These are phyloP conservation scores for Cosmia trapezina DNA, from an alignment of 2,888 invertebrate species.

Conservation along the genomic window DNA sequence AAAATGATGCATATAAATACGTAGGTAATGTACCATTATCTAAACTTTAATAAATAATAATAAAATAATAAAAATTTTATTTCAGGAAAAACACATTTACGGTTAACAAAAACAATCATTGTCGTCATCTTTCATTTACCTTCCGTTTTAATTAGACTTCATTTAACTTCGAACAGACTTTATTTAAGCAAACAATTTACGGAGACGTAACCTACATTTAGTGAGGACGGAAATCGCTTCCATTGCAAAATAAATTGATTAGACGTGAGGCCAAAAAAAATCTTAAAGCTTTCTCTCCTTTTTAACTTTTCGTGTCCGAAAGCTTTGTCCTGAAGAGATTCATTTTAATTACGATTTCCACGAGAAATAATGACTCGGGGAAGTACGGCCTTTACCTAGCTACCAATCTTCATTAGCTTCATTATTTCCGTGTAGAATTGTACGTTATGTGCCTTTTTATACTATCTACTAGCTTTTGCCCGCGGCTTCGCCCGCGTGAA, in stretches of 20 bases:
- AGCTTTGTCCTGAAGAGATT: slow-evolving; percentile 81
- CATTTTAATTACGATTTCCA: slow-evolving; percentile 88
- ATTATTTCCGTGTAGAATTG: slow-evolving; percentile 82
- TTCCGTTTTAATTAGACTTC: not conserved
- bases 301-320: slow-evolving; percentile 79
- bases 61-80: too few relatives aligned
- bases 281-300: slow-evolving; percentile 70
- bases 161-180: slow-evolving; percentile 17
- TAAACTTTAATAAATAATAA: not conserved
- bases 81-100: too few relatives aligned
- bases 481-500: too few relatives aligned
- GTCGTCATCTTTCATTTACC: too few relatives aligned
- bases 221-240: slow-evolving; percentile 48
- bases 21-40: not conserved
- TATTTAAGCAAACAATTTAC: slow-evolving; percentile 54
- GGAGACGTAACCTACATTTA: slow-evolving; percentile 53
- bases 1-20: not conserved
- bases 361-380: slow-evolving; percentile 80
- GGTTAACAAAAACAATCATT: too few relatives aligned
- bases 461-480: too few relatives aligned
- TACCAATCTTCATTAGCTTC: slow-evolving; percentile 87
- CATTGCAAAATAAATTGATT: slow-evolving; percentile 66
- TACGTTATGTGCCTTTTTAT: slow-evolving; percentile 67
- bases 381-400: slow-evolving; percentile 81
- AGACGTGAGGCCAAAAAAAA: slow-evolving; percentile 67